A percentile compares a stretch with the other conserved stretches of the same genome.
phyloP scores from a whole-genome alignment of 1,140 invertebrate genomes.

The Drosophila arawakana region DNA sequence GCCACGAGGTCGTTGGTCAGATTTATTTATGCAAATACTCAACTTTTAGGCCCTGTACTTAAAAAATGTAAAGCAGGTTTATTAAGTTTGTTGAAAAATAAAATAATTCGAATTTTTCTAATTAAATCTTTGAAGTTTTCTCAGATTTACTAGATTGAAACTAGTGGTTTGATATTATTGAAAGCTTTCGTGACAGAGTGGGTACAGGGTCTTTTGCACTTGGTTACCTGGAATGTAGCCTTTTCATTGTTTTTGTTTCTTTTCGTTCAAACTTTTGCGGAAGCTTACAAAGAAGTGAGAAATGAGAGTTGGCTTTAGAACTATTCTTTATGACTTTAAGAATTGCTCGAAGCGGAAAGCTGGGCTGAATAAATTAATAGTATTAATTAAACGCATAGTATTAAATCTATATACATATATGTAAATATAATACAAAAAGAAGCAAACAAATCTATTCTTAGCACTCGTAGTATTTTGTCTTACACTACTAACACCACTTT shows the following conservation, averaged over 20 bases:
- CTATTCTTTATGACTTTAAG: neutral
- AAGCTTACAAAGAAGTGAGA: constrained; percentile 8
- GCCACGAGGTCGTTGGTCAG: constrained; percentile 26
- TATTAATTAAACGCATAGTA: neutral
- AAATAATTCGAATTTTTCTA: too few species aligned
- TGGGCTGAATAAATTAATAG: neutral
- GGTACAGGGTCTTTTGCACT: too few species aligned
- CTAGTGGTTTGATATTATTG: too few species aligned
- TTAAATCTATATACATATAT: neutral
- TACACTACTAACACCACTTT: neutral
- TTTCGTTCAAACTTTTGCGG: constrained; percentile 7
- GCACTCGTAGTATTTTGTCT: neutral
- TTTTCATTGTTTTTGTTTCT: neutral
- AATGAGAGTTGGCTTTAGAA: constrained; percentile 3
- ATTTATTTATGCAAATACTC: constrained; percentile 30
- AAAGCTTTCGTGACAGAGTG: too few species aligned
- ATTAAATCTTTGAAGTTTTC: too few species aligned
- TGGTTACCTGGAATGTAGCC: neutral
- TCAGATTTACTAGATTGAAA: too few species aligned
- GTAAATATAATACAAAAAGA: too few species aligned
- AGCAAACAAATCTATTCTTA: neutral
- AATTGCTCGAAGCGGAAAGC: neutral
- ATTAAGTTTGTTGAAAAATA: too few species aligned
- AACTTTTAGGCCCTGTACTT: neutral
- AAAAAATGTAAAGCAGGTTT: too few species aligned